phyloP scores from a whole-genome alignment of 2,113 vertebrate genomes.

The Ciconia maguari region DNA sequence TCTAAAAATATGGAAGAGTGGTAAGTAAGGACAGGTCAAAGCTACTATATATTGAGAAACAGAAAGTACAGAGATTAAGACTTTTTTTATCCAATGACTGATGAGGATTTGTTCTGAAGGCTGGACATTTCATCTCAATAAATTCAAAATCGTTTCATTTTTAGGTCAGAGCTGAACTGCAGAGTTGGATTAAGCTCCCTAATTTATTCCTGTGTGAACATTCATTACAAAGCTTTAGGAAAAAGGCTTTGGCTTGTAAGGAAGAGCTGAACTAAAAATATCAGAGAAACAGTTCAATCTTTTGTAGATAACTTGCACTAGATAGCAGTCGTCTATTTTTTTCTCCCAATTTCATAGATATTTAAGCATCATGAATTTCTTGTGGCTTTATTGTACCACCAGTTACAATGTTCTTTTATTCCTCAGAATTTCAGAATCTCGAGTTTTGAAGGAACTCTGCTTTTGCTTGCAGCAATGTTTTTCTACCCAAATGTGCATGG shows the following conservation, averaged over 20 bases:
- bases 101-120: neutral
- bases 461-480: rapidly evolving
- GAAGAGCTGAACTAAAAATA: neutral
- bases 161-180: neutral
- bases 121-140: neutral
- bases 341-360: neutral
- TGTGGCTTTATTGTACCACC: neutral
- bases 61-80: neutral
- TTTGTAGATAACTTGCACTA: neutral
- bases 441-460: neutral
- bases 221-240: neutral
- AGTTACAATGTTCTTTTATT: neutral
- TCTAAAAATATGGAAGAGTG: neutral
- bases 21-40: neutral
- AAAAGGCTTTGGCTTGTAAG: neutral
- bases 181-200: neutral
- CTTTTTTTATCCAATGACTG: neutral
- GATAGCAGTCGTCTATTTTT: neutral
- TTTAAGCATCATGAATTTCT: neutral
- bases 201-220: constrained; percentile 1
- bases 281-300: neutral
- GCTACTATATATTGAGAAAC: neutral
- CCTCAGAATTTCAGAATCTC: neutral
- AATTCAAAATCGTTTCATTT: neutral
- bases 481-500: neutral